Evolutionary conservation across 2,113 vertebrate genomes (phyloP).

Genomic region (Macrotis lagotis): DNA sequence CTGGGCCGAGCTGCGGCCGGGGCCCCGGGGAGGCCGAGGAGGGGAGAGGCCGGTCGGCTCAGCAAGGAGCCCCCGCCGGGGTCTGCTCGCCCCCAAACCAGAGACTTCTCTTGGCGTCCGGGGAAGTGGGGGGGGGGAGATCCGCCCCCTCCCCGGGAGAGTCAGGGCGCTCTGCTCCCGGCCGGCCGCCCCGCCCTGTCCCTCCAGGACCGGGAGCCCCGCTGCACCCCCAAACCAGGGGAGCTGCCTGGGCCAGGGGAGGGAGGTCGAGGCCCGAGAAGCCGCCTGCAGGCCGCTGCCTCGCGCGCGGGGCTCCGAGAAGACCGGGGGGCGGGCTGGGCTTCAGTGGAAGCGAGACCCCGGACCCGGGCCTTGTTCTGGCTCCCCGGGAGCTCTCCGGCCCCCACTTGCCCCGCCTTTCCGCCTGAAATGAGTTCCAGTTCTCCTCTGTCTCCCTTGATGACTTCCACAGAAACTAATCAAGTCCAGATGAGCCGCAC

Average conservation of each 20-base stretch:
- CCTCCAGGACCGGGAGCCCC: background rate
- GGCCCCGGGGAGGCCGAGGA: no score
- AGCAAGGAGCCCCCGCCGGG: no score
- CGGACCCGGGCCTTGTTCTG: background rate
- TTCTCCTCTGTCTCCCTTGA: slow-evolving; percentile 75
- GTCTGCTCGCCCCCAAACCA: background rate
- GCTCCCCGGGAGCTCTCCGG: accelerated
- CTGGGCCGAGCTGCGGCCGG: no score
- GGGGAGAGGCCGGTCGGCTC: no score
- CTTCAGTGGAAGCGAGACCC: background rate
- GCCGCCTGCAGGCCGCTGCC: background rate
- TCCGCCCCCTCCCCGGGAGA: background rate
- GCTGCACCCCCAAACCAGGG: no score
- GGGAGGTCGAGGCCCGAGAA: background rate
- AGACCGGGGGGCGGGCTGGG: background rate
- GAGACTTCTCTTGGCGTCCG: background rate
- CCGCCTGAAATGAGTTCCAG: slow-evolving; percentile 76
- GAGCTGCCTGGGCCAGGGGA: background rate
- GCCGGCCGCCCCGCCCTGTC: no score
- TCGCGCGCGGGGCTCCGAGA: background rate
- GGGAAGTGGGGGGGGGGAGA: background rate
- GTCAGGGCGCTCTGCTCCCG: background rate
- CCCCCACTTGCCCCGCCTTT: no score
- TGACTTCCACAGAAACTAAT: slow-evolving; percentile 78
- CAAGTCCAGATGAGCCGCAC: slow-evolving; percentile 77